Evolutionary conservation across 1,140 invertebrate species (phyloP), one percentile per base, ranked within the genome.

Genomic region (Polypedilum vanderplanki): DNA sequence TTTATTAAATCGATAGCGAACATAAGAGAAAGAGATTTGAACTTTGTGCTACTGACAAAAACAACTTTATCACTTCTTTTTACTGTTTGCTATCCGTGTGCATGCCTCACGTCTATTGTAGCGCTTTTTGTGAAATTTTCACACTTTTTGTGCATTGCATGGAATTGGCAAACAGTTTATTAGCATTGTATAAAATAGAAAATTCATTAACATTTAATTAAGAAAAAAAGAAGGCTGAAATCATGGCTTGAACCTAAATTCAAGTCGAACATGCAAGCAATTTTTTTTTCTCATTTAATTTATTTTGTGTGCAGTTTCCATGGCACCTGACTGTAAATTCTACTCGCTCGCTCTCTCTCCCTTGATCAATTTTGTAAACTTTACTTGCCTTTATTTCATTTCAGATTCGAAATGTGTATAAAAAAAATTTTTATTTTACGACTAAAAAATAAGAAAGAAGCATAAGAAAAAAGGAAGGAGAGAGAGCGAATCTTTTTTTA

Each of bases 151-250:
- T 57, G 46, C 12, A 15, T 57, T 1, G 10, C 4, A n/a, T n/a
- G 10, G 12, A 4, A 57, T n/a, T 1, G n/a, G 7, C 46, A 57
- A 57, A 15, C n/a, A 57, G 46, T 57, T 4, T 57, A 57, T 57
- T 12, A 57, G 46, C 12, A 57, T n/a, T 57, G 46, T n/a, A 57
- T n/a, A 15, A 57, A n/a, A n/a, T n/a, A 57, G 12, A 57, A 12
- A 57, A 57, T 57, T 57, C 46, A 57, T 57, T 57, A 57, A 57
- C 46, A 57, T 57, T 57, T n/a, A 57, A 57, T 57, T 57, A 57
- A 57, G n/a, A n/a, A 12, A 57, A 57, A 57, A 57, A 57, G 12
- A 4, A n/a, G 15, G n/a, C 46, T 15, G 46, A 12, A 57, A 57
- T 57, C 46, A 15, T 57, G 46, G 46, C 24, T 33, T 33, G n/a